Percentiles rank a stretch among this genome's conserved stretches.
Conservation (phyloP, 2,797 vertebrate species). For the Sebastes miniatus region DNA sequence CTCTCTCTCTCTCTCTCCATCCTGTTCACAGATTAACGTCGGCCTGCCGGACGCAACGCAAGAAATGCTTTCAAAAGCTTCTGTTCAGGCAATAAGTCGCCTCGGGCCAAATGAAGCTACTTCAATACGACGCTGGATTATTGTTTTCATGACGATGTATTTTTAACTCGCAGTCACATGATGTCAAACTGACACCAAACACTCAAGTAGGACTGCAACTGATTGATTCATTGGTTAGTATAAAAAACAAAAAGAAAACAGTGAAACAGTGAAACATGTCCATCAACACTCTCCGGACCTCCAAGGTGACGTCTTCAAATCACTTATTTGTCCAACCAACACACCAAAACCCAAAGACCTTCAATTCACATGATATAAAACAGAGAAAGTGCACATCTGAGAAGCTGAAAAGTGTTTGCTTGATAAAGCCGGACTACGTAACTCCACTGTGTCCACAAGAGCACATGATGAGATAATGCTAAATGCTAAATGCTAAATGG, state of each 20-base stretch:
- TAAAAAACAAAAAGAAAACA: not conserved
- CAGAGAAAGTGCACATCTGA: not conserved
- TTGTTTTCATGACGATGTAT: not conserved
- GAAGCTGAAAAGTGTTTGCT: not conserved
- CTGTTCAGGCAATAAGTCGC: not conserved
- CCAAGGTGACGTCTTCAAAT: not conserved
- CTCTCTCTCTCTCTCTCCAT: not conserved
- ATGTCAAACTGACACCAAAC: not conserved
- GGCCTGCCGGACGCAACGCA: not conserved
- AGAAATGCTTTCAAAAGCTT: conserved; percentile 2
- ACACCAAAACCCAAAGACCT: not conserved
- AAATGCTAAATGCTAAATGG: no score
- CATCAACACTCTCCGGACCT: not conserved
- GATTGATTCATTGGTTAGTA: not conserved
- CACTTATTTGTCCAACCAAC: not conserved
- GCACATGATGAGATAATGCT: no score
- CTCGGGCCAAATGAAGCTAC: not conserved
- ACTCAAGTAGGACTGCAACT: not conserved
- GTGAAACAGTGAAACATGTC: not conserved
- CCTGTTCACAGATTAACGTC: conserved; percentile 59
- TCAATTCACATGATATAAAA: not conserved
- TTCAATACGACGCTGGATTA: not conserved
- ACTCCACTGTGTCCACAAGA: no score
- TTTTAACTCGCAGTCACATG: not conserved
- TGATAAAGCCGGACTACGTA: not conserved